These are phyloP conservation scores for Dichetophora obliterata DNA, from an alignment of 2,888 invertebrate genomes.

Conservation along the genomic window DNA sequence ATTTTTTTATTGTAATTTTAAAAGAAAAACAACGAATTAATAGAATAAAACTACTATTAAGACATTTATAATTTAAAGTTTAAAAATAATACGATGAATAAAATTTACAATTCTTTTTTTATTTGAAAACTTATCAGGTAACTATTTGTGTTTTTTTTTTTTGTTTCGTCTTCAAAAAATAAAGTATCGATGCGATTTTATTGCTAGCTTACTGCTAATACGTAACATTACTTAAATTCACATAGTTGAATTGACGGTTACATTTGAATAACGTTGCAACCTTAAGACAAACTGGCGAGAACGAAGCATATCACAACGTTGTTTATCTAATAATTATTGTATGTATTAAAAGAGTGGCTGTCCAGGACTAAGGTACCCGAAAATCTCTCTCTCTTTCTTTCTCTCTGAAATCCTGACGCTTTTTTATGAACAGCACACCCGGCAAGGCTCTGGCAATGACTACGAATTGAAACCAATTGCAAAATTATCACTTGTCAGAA, in stretches of 20 bases:
- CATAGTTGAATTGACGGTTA: background rate
- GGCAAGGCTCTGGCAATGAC: background rate
- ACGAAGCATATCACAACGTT: background rate
- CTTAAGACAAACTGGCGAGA: constrained; percentile 2
- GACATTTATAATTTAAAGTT: no score
- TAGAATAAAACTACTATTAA: no score
- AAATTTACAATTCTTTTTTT: no score
- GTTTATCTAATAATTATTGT: background rate
- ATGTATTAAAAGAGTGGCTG: no score
- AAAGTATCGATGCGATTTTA: constrained; percentile 8
- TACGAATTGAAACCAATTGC: background rate
- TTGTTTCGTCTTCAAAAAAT: background rate
- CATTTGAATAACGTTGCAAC: background rate
- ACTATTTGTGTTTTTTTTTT: constrained; percentile 15
- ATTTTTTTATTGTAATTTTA: no score
- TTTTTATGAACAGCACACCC: no score
- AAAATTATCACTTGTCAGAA: background rate
- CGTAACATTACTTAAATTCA: background rate
- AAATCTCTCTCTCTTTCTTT: no score
- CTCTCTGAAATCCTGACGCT: no score
- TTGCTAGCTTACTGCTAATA: background rate
- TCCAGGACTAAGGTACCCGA: no score
- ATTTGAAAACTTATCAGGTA: constrained; percentile 25
- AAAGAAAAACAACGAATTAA: no score
- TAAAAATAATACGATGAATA: no score